These are phyloP conservation scores for Rynchops niger DNA, from an alignment of 2,113 vertebrate genomes.

Conservation along the genomic window DNA sequence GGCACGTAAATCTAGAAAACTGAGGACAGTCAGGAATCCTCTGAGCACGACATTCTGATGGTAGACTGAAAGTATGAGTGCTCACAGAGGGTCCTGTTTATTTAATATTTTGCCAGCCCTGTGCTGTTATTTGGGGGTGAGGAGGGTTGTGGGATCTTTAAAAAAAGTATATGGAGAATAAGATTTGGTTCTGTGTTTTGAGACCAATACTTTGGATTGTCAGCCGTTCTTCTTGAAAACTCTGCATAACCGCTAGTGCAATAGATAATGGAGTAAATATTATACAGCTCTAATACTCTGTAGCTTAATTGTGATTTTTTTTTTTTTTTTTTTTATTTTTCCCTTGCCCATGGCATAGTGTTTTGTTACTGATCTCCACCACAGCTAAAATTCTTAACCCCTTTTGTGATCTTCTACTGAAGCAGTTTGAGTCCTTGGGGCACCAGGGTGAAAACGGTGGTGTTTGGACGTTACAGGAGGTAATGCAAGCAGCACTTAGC, in stretches of 20 bases:
- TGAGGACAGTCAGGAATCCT: neutral
- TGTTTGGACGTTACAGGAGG: neutral
- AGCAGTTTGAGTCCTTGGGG: neutral
- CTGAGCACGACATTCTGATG: neutral
- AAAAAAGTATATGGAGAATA: neutral
- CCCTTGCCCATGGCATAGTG: rapidly evolving
- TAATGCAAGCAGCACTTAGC: neutral
- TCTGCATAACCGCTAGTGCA: neutral
- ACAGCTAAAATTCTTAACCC: neutral
- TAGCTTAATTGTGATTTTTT: neutral
- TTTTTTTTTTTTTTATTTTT: too few relatives aligned
- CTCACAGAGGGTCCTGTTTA: neutral
- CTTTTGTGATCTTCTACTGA: neutral
- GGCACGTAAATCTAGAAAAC: neutral
- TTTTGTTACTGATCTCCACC: neutral
- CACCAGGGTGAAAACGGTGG: neutral
- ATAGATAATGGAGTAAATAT: neutral
- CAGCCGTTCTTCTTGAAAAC: neutral
- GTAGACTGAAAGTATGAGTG: neutral
- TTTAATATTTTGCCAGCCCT: neutral
- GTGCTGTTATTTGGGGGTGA: neutral
- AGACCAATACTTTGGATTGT: neutral
- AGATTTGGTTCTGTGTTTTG: neutral
- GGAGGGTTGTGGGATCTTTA: rapidly evolving
- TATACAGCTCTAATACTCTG: neutral